These are phyloP conservation scores for Pithecia hirsuta DNA, from an alignment of 2,797 vertebrate genomes.

Conservation along the genomic window DNA sequence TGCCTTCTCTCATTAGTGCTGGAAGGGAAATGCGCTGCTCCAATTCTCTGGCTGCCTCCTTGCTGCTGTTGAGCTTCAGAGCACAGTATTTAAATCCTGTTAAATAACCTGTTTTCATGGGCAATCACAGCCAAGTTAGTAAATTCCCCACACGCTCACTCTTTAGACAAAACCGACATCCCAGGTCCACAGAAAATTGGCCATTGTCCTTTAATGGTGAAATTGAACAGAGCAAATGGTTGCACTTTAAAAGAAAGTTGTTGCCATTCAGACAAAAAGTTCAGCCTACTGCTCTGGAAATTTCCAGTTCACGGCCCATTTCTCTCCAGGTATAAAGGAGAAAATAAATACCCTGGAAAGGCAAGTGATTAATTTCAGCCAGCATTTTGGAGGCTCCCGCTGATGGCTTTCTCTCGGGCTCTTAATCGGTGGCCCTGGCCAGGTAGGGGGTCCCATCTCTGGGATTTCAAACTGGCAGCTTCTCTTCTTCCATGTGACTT, in stretches of 20 bases:
- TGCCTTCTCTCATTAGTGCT: not conserved
- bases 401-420: constrained; percentile 4
- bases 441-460: not conserved
- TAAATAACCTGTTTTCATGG: constrained; percentile 73
- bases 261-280: constrained; percentile 64
- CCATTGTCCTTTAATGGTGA: constrained; percentile 71
- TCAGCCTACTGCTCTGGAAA: constrained; percentile 63
- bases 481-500: not conserved
- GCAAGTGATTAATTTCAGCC: constrained; percentile 66
- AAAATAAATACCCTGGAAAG: constrained; percentile 69
- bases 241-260: constrained; percentile 60
- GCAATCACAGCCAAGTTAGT: constrained; percentile 65
- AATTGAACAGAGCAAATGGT: constrained; percentile 53
- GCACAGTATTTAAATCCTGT: constrained; percentile 71
- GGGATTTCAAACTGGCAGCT: constrained; percentile 23
- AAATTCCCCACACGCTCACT: constrained; percentile 62
- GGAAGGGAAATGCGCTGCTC: not conserved
- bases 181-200: constrained; percentile 72
- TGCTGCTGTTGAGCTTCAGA: not conserved
- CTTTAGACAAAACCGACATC: constrained; percentile 64
- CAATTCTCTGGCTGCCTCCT: not conserved
- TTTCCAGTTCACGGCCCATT: constrained; percentile 69
- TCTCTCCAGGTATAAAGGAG: constrained; percentile 74
- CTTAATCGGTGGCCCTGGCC: not conserved
- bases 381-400: not conserved